phyloP scores from a whole-genome alignment of 1,140 invertebrate species.

The Littorina saxatilis region DNA sequence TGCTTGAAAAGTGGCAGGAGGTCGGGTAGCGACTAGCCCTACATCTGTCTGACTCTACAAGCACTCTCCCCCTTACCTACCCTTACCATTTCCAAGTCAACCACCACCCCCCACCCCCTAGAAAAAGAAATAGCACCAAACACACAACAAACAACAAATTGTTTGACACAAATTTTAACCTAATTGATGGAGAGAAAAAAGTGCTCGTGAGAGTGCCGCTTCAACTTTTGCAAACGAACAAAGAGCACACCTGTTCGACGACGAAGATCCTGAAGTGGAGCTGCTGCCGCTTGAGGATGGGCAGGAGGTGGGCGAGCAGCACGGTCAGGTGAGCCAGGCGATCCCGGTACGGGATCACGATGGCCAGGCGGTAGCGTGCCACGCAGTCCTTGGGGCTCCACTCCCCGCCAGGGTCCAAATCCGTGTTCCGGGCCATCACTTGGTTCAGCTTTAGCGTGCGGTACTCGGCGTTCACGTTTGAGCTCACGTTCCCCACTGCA shows the following conservation, averaged over 20 bases:
- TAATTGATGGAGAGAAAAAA: no score
- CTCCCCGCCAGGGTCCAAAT: conserved; percentile 56
- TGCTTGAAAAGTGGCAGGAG: no score
- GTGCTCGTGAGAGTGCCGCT: no score
- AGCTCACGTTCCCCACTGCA: neutral
- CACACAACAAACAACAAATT: no score
- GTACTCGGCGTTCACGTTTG: conserved; percentile 19
- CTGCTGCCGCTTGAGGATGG: conserved; percentile 60
- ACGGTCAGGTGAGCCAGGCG: conserved; percentile 59
- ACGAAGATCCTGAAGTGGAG: conserved; percentile 66
- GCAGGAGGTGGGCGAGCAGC: conserved; percentile 63
- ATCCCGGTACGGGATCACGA: conserved; percentile 64
- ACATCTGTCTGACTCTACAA: no score
- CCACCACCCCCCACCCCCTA: no score
- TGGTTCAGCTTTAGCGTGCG: conserved; percentile 34
- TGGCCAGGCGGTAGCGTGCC: conserved; percentile 56
- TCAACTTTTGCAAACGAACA: no score
- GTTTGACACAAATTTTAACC: no score
- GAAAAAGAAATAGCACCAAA: no score
- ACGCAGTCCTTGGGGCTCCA: conserved; percentile 55
- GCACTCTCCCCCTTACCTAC: no score
- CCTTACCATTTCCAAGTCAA: no score
- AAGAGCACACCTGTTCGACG: conserved; percentile 60
- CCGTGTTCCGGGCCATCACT: conserved; percentile 44
- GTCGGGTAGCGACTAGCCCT: no score